Evolutionary conservation across 37 sponge, comb jelly and placozoan genomes (phyloP), one percentile per base, ranked within the genome.

Genomic region (Diacarnus erythraeanus): DNA sequence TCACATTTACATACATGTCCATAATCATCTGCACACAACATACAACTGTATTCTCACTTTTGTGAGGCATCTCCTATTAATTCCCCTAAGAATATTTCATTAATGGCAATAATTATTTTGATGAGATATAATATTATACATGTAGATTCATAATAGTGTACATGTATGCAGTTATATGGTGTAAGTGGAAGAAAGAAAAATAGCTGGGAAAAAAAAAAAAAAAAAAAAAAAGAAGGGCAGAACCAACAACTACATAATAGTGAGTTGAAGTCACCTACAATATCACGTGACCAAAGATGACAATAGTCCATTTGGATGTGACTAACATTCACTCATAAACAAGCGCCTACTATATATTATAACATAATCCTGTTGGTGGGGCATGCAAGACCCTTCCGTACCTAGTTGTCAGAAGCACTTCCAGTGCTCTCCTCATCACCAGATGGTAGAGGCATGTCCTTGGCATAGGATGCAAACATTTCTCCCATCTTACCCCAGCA

Each of bases 401-500:
- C n/a, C n/a, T 30, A 34, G 42, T 76, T 42, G 18, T 76, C 77
- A 39, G 63, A 41, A 42, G 9, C 74, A 74, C 74, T 74, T 12
- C n/a, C 77, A 22, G 42, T 3, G 17, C 41, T 61, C 68, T 75
- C 83, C 42, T 81, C 82, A 42, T 81, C 82, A 35, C 59, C 76
- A 2, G 61, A 42, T 15, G 37, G 54, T 33, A 73, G 80, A 3
- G 94, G 94, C 57, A 89, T 42, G 57, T 93, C 89, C 27, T 79
- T 60, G 27, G 63, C 47, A 17, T 81, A 23, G 15, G 59, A n/a
- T 22, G 34, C 59, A 42, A 93, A 89, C n/a, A 83, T 86, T 29
- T 78, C 77, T 0, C 65, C 82, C 71, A 89, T 86, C 68, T 89
- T 74, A 36, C 75, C 25, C 94, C 94, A 93, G 77, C 86, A 89